These are phyloP conservation scores for Labeo catla DNA, from an alignment of 2,113 vertebrate species.

Conservation along the genomic window DNA sequence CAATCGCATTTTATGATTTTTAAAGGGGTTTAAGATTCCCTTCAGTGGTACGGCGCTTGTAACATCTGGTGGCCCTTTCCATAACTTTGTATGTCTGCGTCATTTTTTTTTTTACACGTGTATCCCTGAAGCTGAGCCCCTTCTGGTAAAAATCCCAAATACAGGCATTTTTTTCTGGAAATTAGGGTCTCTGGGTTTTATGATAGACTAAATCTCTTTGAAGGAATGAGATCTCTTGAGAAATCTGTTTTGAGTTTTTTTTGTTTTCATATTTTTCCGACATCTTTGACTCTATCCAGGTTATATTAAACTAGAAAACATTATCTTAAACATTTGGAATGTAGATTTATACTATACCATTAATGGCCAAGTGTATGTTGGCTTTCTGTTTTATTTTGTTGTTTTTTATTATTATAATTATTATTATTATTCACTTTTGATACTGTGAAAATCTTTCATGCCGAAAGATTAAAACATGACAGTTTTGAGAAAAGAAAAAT, in stretches of 20 bases:
- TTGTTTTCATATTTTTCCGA: constrained; percentile 67
- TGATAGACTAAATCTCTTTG: constrained; percentile 53
- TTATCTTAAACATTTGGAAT: constrained; percentile 80
- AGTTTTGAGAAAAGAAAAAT: constrained; percentile 82
- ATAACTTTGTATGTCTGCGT: not conserved
- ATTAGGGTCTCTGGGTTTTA: constrained; percentile 56
- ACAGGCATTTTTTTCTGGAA: constrained; percentile 48
- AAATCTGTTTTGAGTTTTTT: constrained; percentile 61
- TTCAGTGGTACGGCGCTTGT: not conserved
- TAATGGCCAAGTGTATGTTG: constrained; percentile 80
- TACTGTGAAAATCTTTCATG: constrained; percentile 95
- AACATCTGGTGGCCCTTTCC: not conserved
- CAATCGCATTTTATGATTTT: not conserved
- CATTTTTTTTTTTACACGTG: not conserved
- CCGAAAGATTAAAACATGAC: constrained; percentile 89
- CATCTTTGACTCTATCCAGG: constrained; percentile 84
- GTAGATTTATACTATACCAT: constrained; percentile 85
- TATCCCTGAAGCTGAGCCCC: constrained; percentile 32
- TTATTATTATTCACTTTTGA: constrained; percentile 87
- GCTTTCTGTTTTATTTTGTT: constrained; percentile 71
- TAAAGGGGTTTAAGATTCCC: not conserved
- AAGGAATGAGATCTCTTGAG: constrained; percentile 63
- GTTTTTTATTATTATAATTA: constrained; percentile 52
- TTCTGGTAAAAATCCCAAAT: constrained; percentile 49
- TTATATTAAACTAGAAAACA: constrained; percentile 77